phyloP scores from a whole-genome alignment of 2,113 vertebrate species.

The Amblyopsis rosae region DNA sequence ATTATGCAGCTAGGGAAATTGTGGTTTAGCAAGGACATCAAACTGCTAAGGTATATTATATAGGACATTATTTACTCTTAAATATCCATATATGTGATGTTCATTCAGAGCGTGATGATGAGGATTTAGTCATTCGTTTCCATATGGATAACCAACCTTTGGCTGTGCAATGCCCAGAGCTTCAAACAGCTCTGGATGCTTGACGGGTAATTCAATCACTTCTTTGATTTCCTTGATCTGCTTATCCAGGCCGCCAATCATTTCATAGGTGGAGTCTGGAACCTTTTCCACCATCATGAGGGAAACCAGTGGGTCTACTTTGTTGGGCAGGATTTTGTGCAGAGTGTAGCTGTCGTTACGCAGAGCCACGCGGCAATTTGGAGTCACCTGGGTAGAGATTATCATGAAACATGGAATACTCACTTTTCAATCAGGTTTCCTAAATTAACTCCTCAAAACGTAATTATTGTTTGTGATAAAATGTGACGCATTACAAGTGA shows the following conservation, averaged over 20 bases:
- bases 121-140: neutral
- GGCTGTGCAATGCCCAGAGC: slow-evolving; percentile 96
- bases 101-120: too few relatives aligned
- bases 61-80: too few relatives aligned
- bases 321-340: slow-evolving; percentile 98
- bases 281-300: slow-evolving; percentile 99
- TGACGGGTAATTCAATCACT: slow-evolving; percentile 96
- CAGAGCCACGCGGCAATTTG: slow-evolving; percentile 94
- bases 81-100: too few relatives aligned
- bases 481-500: too few relatives aligned
- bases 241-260: slow-evolving; percentile 98
- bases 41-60: too few relatives aligned
- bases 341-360: slow-evolving; percentile 98
- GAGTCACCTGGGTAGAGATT: slow-evolving; percentile 83
- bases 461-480: neutral
- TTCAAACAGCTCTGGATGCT: slow-evolving; percentile 97
- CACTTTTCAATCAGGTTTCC: neutral
- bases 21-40: too few relatives aligned
- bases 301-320: slow-evolving; percentile 95
- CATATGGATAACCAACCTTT: slow-evolving; percentile 76
- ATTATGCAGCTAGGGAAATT: too few relatives aligned
- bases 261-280: slow-evolving; percentile 96
- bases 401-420: neutral
- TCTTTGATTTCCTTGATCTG: slow-evolving; percentile 99
- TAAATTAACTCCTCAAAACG: neutral